A percentile compares a stretch with the other conserved stretches of the same genome.
phyloP scores from a whole-genome alignment of 2,888 invertebrate genomes.

The Drosophila demipolita region DNA sequence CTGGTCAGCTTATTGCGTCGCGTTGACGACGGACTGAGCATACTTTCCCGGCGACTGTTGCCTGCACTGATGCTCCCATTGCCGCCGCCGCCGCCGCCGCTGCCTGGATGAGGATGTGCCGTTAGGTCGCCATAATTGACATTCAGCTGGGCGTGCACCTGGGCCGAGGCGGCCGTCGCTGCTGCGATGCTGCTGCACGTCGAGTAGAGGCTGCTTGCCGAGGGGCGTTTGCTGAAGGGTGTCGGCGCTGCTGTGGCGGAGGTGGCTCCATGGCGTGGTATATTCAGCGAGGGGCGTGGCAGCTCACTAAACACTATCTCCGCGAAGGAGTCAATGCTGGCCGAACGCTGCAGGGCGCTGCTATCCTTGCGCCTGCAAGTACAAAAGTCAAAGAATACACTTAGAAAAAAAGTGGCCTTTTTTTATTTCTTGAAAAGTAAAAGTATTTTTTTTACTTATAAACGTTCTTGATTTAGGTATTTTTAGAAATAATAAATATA shows the following conservation, averaged over 20 bases:
- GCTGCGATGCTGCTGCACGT: constrained; percentile 77
- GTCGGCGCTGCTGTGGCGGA: constrained; percentile 45
- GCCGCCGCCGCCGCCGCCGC: constrained; percentile 1
- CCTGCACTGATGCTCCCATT: constrained; percentile 61
- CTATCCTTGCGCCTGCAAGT: constrained; percentile 81
- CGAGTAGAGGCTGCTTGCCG: constrained; percentile 83
- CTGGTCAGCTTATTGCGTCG: constrained; percentile 91
- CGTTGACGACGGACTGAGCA: constrained; percentile 91
- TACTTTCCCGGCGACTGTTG: constrained; percentile 86
- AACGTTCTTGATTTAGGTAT: background rate
- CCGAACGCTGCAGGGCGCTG: constrained; percentile 88
- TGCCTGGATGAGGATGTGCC: constrained; percentile 21
- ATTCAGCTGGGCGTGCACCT: constrained; percentile 82
- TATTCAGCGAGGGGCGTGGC: constrained; percentile 84
- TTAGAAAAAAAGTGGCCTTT: background rate
- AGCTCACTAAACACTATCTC: constrained; percentile 89
- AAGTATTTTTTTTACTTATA: background rate
- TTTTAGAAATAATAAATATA: background rate
- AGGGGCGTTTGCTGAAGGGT: constrained; percentile 84
- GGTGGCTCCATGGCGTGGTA: constrained; percentile 71
- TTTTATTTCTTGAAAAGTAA: background rate
- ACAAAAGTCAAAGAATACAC: constrained; percentile 12
- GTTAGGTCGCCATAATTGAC: constrained; percentile 80
- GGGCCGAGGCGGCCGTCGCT: constrained; percentile 67
- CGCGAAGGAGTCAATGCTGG: constrained; percentile 92